Evolutionary conservation across 2,888 invertebrate genomes (phyloP), one percentile per base, ranked within the genome.

Genomic region (Orchestes rusci): DNA sequence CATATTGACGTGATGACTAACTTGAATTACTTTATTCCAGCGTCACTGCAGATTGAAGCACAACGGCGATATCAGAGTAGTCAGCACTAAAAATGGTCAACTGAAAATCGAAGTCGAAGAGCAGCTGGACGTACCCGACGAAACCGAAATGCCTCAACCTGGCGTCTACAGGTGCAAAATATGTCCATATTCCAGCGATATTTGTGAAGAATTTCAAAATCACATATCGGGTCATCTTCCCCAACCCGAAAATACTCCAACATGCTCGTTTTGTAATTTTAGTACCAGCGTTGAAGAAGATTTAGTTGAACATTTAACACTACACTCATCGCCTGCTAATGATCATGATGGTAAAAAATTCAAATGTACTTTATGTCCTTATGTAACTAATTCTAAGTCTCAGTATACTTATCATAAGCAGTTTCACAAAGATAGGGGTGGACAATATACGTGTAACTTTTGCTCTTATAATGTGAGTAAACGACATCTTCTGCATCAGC

Each of bases 401-500:
- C 89, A 90, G 65, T 88, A 80, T 66, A 77, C 84, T 62, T 88
- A 90, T 62, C 91, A 91, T 61, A 86, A 86, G 60, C 88, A 89
- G 60, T 84, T 90, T 63, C 92, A 92, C 62, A 73, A 81, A 28
- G 79, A 81, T 1, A 75, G 80, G 39, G 78, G 79, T 32, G 80
- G 82, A 0, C 80, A 80, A n/a, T 85, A 83, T 67, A 85, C 85
- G 64, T 92, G 92, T 62, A 77, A 77, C 16, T 73, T 80, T 55
- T 92, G 91, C 65, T 82, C 82, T 53, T 90, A 88, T 62, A 86
- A 86, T 59, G 88, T 88, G 5, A 84, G 82, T 42, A 84, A 84
- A 61, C 73, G 82, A 51, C 84, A 89, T 57, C 72, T 89, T 28
- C 72, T 91, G n/a, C 84, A 84, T 61, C 88, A 89, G 57, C 91